These are phyloP conservation scores for Dryobotodes eremita DNA, from an alignment of 2,888 invertebrate species.

Conservation along the genomic window DNA sequence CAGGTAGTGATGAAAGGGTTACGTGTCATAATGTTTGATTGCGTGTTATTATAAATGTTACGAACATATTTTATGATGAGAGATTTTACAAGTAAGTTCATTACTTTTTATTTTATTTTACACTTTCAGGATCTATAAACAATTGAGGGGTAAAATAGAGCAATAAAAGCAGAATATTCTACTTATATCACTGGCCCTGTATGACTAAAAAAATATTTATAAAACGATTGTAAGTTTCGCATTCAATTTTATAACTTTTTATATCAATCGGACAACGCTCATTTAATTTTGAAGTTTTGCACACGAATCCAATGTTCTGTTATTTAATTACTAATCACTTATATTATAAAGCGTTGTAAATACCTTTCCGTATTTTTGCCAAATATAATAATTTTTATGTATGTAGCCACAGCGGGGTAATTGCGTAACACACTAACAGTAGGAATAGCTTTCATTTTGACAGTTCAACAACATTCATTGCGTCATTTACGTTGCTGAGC, in stretches of 20 bases:
- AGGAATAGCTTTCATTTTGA: too few species aligned
- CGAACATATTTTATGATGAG: background rate
- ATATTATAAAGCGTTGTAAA: background rate
- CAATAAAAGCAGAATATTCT: background rate
- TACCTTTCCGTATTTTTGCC: background rate
- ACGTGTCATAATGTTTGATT: slow-evolving; percentile 5
- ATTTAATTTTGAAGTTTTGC: background rate
- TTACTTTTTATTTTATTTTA: background rate
- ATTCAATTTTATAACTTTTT: background rate
- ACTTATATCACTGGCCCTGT: background rate
- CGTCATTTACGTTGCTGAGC: too few species aligned
- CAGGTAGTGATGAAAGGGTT: slow-evolving; percentile 34
- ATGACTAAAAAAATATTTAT: too few species aligned
- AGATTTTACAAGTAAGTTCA: background rate
- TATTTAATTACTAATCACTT: background rate
- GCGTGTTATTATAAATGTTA: background rate
- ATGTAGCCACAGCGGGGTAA: too few species aligned
- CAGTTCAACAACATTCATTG: too few species aligned
- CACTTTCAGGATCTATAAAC: background rate
- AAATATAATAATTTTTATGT: too few species aligned
- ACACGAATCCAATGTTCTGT: background rate
- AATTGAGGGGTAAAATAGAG: too few species aligned
- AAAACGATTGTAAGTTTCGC: background rate
- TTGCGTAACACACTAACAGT: too few species aligned
- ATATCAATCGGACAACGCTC: background rate